Percentiles rank a stretch among this genome's conserved stretches.
phyloP scores from a whole-genome alignment of 2,113 vertebrate genomes.

The Pedionomus torquatus region DNA sequence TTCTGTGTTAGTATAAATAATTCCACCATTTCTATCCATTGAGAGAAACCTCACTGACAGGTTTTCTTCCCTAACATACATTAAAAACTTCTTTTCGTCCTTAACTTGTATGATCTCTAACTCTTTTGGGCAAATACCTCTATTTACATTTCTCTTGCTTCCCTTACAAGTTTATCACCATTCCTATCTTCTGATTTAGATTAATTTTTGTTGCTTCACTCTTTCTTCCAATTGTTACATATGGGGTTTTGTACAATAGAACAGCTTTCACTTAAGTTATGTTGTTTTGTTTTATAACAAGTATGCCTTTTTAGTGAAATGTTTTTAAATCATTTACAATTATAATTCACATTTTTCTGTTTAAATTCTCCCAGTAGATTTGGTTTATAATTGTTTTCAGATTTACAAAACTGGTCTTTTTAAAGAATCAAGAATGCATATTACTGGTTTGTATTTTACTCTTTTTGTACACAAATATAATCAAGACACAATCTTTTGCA shows the following conservation, averaged over 20 bases:
- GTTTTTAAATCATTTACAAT: conserved; percentile 48
- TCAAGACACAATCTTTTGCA: not conserved
- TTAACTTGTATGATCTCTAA: not conserved
- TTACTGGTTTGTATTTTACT: not conserved
- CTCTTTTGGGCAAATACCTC: not conserved
- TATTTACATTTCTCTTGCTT: not conserved
- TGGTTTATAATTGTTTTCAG: conserved; percentile 59
- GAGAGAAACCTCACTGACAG: not conserved
- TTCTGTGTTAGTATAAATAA: not conserved
- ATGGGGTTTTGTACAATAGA: not conserved
- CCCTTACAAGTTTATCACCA: not conserved
- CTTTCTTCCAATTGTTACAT: not conserved
- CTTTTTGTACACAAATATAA: not conserved
- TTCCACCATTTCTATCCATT: not conserved
- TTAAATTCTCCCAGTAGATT: conserved; percentile 51
- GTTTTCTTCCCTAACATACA: not conserved
- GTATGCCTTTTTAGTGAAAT: not conserved
- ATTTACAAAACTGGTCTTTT: conserved; percentile 9
- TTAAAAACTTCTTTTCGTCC: not conserved
- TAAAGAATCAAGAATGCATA: not conserved
- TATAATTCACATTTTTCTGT: conserved; percentile 47
- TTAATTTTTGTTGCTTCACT: not conserved
- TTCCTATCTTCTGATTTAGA: conserved; percentile 38
- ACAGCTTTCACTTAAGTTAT: conserved; percentile 29
- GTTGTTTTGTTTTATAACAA: conserved; percentile 30